A percentile compares a stretch with the other conserved stretches of the same genome.
Conservation (phyloP, 1,140 invertebrate genomes). For the Caligus rogercresseyi region DNA sequence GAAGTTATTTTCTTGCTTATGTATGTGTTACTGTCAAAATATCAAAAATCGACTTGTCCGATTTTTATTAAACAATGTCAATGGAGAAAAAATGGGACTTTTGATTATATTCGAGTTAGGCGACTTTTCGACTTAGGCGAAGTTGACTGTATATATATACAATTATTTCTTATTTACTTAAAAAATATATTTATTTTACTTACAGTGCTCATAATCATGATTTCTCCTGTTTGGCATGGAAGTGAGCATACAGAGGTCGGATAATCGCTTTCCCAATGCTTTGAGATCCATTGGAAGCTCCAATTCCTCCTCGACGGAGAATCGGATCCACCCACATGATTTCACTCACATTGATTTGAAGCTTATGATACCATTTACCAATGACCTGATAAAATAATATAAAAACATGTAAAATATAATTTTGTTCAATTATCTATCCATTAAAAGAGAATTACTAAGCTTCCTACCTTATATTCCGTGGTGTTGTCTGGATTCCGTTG, state of each 20-base stretch:
- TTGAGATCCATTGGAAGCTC: neutral
- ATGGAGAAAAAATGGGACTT: too few relatives aligned
- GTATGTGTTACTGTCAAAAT: too few relatives aligned
- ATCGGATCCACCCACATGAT: constrained; percentile 34
- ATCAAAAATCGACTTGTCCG: too few relatives aligned
- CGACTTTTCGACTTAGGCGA: too few relatives aligned
- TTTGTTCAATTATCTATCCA: neutral
- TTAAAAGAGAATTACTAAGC: too few relatives aligned
- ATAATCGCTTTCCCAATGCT: constrained; percentile 24
- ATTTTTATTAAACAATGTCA: too few relatives aligned
- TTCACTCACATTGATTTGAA: constrained; percentile 38
- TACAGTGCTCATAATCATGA: constrained; percentile 48
- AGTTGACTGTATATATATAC: too few relatives aligned
- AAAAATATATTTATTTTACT: too few relatives aligned
- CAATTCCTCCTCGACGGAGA: neutral
- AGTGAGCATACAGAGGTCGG: constrained; percentile 45
- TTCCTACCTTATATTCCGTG: constrained; percentile 39
- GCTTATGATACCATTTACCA: constrained; percentile 42
- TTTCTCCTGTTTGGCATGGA: constrained; percentile 46
- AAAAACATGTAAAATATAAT: neutral
- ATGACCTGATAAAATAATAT: constrained; percentile 33
- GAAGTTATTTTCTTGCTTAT: too few relatives aligned
- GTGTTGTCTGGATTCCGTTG: constrained; percentile 21
- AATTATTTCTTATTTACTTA: too few relatives aligned
- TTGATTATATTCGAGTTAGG: too few relatives aligned